Conservation (phyloP, 2,113 vertebrate genomes). For the Madoqua kirkii region DNA sequence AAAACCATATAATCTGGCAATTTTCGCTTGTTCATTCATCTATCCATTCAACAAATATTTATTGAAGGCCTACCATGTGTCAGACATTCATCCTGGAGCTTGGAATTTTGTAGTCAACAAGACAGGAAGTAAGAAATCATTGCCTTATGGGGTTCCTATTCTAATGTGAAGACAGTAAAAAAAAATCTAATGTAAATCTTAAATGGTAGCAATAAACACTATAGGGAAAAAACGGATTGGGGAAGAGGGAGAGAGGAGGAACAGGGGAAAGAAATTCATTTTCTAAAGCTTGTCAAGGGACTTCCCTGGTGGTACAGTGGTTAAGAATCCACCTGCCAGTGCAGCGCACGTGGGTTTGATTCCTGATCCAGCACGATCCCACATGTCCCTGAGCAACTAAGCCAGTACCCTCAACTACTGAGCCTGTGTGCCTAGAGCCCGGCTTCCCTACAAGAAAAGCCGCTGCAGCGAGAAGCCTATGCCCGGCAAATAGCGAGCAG, state of each 20-base stretch:
- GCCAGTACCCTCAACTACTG: not conserved
- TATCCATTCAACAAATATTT: not conserved
- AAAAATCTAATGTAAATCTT: not conserved
- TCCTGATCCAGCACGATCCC: not conserved
- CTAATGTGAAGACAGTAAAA: not conserved
- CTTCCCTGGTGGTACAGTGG: not conserved
- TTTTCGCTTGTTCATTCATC: not conserved
- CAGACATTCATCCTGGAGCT: not conserved
- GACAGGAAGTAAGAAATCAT: not conserved
- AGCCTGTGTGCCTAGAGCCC: not conserved
- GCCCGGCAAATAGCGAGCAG: fast-evolving
- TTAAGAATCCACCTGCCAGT: not conserved
- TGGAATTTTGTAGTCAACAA: not conserved
- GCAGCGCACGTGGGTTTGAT: not conserved
- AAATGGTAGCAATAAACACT: not conserved
- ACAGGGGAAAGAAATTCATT: not conserved
- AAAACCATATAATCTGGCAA: not conserved
- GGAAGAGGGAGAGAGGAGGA: not conserved
- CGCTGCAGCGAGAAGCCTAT: not conserved
- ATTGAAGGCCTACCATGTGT: not conserved
- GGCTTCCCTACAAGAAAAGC: not conserved
- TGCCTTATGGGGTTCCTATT: not conserved
- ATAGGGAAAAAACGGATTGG: not conserved
- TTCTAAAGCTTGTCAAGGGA: not conserved
- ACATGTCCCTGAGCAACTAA: not conserved